Conservation (phyloP, 64 coral and sea anemone genomes). For the Catalaphyllia jardinei region DNA sequence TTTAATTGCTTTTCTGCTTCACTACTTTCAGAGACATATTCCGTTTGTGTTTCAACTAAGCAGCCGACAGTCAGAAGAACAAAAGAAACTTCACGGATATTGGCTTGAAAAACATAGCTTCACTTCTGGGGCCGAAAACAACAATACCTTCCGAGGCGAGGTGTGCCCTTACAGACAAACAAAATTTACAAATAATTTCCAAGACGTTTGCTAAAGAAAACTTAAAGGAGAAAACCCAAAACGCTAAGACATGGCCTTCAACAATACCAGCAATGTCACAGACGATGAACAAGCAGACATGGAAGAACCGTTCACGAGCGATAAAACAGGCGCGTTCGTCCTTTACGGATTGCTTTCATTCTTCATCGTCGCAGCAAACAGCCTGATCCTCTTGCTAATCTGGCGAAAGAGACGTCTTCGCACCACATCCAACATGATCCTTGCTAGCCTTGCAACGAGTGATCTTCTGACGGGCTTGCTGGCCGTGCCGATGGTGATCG, state of each 20-base stretch:
- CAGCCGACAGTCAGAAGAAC: not conserved
- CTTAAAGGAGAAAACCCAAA: not conserved
- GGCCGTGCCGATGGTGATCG: slow-evolving; percentile 44
- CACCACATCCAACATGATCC: slow-evolving; percentile 46
- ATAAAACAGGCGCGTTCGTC: not conserved
- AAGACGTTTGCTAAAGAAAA: not conserved
- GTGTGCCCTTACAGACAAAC: not conserved
- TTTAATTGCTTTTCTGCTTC: not conserved
- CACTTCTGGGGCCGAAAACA: too few species aligned
- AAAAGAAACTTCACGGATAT: not conserved
- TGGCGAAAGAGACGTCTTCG: slow-evolving; percentile 30
- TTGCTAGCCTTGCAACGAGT: slow-evolving; percentile 47
- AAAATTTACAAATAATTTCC: not conserved
- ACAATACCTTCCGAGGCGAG: not conserved
- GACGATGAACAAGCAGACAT: not conserved
- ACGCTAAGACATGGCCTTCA: not conserved
- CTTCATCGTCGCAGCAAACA: slow-evolving; percentile 39
- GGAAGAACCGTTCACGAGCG: not conserved
- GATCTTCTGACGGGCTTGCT: slow-evolving; percentile 55
- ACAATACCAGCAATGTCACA: not conserved
- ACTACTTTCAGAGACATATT: not conserved
- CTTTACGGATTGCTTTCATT: slow-evolving; percentile 35
- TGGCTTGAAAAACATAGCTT: not conserved
- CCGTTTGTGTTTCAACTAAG: not conserved
- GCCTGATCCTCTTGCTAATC: slow-evolving; percentile 15